phyloP scores from a whole-genome alignment of 2,888 invertebrate genomes.

The Eutolmus rufibarbis region DNA sequence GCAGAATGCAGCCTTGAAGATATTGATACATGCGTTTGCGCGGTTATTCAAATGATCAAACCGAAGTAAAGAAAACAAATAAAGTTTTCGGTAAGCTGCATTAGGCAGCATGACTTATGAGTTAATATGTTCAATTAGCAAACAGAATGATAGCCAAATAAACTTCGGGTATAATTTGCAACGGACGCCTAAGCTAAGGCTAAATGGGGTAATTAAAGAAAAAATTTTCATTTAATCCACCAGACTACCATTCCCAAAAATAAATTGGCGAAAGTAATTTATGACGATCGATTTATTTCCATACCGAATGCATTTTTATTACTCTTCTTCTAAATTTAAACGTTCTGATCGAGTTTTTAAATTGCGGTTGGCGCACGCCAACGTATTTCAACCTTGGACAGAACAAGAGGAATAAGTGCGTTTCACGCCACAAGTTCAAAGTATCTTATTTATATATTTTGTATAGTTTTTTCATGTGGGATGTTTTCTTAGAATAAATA shows the following conservation, averaged over 20 bases:
- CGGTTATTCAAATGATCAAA: background rate
- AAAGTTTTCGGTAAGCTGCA: background rate
- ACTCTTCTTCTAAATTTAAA: background rate
- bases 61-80: background rate
- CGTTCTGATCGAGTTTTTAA: background rate
- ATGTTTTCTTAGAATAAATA: background rate
- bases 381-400: background rate
- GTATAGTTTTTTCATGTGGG: background rate
- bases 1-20: background rate
- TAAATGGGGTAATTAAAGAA: background rate
- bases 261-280: background rate
- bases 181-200: background rate
- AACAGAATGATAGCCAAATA: background rate
- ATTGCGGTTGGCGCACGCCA: background rate
- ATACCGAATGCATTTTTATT: background rate
- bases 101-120: background rate
- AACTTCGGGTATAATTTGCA: background rate
- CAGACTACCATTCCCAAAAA: background rate
- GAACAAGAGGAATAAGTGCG: background rate
- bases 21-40: conserved; percentile 10
- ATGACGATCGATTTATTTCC: background rate
- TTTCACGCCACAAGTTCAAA: background rate
- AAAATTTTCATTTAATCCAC: background rate
- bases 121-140: background rate
- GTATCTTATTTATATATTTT: background rate